Base-by-base conservation (phyloP, 2,888 invertebrate species). In the Drosophila emarginata region DNA sequence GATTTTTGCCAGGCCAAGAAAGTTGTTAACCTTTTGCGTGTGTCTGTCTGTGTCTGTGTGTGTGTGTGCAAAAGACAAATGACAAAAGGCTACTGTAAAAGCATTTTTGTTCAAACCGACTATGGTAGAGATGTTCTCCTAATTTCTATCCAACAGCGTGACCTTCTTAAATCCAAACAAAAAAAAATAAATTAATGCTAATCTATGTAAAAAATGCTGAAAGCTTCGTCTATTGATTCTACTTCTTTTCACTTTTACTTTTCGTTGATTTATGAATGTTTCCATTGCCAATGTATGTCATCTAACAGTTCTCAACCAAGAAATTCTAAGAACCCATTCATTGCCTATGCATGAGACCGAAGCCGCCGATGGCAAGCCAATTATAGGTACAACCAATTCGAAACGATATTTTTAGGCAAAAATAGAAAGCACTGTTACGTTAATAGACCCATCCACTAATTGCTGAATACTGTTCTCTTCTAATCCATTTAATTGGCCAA, bases 41-140 rank as follows among this genome's bases (percentile, higher is more conserved):
- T 56, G 18, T 40, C 32, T 32, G 11, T 32, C 32, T 67, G 68
- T 54, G 18, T 39, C 5, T 39, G 14, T 39, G 7, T 39, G 14
- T n/a, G 6, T 40, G 40, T 45, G 57, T 61, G 74, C 59, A 50
- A 26, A 70, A 82, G 78, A 85, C 71, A 81, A 84, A 87, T 82
- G 87, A 82, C 85, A 87, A 87, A 87, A 84, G 85, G 82, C 82
- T 82, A 84, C 82, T 77, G 82, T 74, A 69, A 65, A 76, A 64
- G 40, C 64, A 66, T 56, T 63, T 52, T 74, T 26, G 36, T 52
- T 36, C 56, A 58, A 36, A n/a, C 28, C 37, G 45, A 23, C n/a
- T 62, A 18, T 45, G 11, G 12, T 7, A 32, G 9, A 32, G 45
- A 45, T 18, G 6, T 9, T 45, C 45, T 45, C 5, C 15, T 18